A percentile compares a stretch with the other conserved stretches of the same genome.
Conservation (phyloP, 2,113 vertebrate genomes). For the Setophaga coronata region DNA sequence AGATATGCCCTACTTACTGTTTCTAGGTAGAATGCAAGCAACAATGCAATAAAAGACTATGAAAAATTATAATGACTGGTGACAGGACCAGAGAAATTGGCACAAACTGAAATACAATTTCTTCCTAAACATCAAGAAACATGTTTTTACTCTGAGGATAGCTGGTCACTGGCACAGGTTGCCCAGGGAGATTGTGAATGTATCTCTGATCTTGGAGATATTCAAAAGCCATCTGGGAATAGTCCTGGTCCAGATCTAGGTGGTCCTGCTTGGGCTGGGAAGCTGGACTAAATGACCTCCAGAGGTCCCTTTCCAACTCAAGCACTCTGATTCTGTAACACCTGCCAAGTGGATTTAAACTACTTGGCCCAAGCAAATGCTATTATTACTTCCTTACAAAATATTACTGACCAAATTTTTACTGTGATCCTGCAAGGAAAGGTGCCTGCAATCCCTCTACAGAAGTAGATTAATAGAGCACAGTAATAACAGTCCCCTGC, state of each 20-base stretch:
- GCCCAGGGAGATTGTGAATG: neutral
- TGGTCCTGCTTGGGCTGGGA: neutral
- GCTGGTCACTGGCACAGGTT: neutral
- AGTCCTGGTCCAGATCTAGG: neutral
- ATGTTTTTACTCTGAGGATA: neutral
- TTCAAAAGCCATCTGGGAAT: neutral
- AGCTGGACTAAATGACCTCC: neutral
- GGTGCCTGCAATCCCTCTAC: neutral
- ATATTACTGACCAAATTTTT: rapidly evolving
- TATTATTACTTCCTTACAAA: neutral
- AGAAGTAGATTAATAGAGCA: neutral
- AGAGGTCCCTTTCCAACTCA: neutral
- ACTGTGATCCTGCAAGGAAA: neutral
- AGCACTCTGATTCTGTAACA: neutral
- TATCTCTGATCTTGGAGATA: neutral
- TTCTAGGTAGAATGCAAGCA: neutral
- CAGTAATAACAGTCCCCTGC: neutral
- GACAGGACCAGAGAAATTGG: neutral
- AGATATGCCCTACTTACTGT: neutral
- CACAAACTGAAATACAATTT: neutral
- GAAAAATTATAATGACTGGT: neutral
- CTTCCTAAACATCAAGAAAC: neutral
- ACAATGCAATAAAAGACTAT: neutral
- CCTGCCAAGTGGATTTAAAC: neutral
- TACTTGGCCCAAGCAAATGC: neutral